A percentile compares a stretch with the other conserved stretches of the same genome.
phyloP scores from a whole-genome alignment of 2,888 invertebrate genomes.

The Ornithoptera alexandrae region DNA sequence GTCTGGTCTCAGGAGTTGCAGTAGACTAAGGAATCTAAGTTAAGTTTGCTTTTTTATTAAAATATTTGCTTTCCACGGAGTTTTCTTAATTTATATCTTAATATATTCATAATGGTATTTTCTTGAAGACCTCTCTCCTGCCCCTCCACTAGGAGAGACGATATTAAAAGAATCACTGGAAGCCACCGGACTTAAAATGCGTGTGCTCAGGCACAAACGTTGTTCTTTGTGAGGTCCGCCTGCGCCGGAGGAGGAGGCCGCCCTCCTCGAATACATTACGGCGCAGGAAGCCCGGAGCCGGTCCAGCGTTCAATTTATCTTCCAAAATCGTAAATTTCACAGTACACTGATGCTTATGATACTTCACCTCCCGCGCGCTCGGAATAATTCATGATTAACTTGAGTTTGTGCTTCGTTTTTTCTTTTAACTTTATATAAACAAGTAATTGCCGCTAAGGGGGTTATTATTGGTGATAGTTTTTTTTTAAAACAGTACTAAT shows the following conservation, averaged over 20 bases:
- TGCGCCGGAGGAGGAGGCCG: conserved; percentile 44
- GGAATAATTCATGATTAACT: conserved; percentile 29
- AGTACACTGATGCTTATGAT: conserved; percentile 52
- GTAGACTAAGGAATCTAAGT: too few relatives aligned
- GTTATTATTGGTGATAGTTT: neutral
- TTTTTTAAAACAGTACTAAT: too few relatives aligned
- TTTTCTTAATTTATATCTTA: too few relatives aligned
- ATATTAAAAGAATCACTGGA: too few relatives aligned
- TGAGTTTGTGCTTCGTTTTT: conserved; percentile 3
- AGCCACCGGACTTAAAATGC: too few relatives aligned
- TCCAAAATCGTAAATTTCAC: conserved; percentile 74
- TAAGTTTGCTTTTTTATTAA: too few relatives aligned
- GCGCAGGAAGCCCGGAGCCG: conserved; percentile 75
- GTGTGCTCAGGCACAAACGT: too few relatives aligned
- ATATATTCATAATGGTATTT: too few relatives aligned
- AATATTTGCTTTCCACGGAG: too few relatives aligned
- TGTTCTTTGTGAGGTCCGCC: conserved; percentile 40
- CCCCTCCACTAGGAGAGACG: too few relatives aligned
- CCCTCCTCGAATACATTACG: conserved; percentile 70
- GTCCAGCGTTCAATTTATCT: conserved; percentile 73
- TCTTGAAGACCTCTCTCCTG: too few relatives aligned
- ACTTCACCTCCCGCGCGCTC: conserved; percentile 65
- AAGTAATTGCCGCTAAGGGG: neutral
- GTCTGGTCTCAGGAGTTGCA: too few relatives aligned
- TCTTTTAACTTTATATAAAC: conserved; percentile 1